phyloP scores from a whole-genome alignment of 1,140 invertebrate genomes.

The Cataglyphis hispanica region DNA sequence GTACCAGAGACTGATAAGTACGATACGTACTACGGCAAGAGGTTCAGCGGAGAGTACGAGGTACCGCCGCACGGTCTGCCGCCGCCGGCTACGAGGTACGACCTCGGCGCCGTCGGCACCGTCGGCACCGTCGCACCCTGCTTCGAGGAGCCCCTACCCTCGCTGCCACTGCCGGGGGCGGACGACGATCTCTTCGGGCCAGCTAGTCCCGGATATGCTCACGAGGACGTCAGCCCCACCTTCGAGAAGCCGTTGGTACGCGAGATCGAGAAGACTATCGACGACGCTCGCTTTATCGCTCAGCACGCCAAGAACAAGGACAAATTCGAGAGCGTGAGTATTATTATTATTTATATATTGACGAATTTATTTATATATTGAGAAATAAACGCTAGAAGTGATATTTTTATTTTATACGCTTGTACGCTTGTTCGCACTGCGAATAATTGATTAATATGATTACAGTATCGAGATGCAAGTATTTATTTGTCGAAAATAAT shows the following conservation, averaged over 20 bases:
- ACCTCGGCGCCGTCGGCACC: slow-evolving; percentile 86
- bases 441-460: not conserved
- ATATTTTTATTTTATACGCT: too few species aligned
- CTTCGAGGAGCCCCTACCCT: slow-evolving; percentile 90
- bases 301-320: slow-evolving; percentile 98
- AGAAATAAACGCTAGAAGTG: not conserved
- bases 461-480: not conserved
- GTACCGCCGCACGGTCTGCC: slow-evolving; percentile 87
- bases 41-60: slow-evolving; percentile 91
- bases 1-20: slow-evolving; percentile 91
- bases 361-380: slow-evolving; percentile 6
- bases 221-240: slow-evolving; percentile 91
- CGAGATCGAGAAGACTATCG: slow-evolving; percentile 95
- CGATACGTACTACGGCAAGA: slow-evolving; percentile 88
- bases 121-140: slow-evolving; percentile 87
- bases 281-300: slow-evolving; percentile 96
- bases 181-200: slow-evolving; percentile 94
- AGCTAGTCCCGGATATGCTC: slow-evolving; percentile 86
- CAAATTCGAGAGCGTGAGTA: slow-evolving; percentile 96
- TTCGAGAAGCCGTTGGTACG: slow-evolving; percentile 91
- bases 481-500: not conserved
- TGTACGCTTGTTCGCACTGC: not conserved
- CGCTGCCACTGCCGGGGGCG: slow-evolving; percentile 90
- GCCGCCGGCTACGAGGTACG: slow-evolving; percentile 79
- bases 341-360: slow-evolving; percentile 26